A percentile compares a stretch with the other conserved stretches of the same genome.
Evolutionary conservation across 2,888 invertebrate genomes (phyloP).

Genomic region (Piscicola geometra): DNA sequence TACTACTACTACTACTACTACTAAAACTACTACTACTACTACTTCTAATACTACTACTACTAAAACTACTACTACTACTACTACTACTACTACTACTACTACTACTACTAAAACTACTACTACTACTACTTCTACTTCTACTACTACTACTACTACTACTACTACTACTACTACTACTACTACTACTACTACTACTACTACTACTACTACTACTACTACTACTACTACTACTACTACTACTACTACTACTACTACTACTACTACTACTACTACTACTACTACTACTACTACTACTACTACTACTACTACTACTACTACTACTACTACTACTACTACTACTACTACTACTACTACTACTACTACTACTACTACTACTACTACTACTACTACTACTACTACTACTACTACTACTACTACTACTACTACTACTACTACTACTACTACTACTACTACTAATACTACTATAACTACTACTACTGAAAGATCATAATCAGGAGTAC

Average conservation of each 20-base stretch:
- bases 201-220: slow-evolving; percentile 38
- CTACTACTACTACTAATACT: neutral
- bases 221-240: slow-evolving; percentile 35
- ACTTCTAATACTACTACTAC: no score
- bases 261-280: slow-evolving; percentile 38
- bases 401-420: no score
- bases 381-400: slow-evolving; percentile 33
- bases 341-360: slow-evolving; percentile 37
- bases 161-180: slow-evolving; percentile 37
- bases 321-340: slow-evolving; percentile 38
- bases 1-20: no score
- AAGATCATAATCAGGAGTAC: slow-evolving; percentile 49
- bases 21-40: no score
- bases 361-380: slow-evolving; percentile 38
- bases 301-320: slow-evolving; percentile 38
- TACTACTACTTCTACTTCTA: neutral
- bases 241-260: slow-evolving; percentile 38
- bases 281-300: slow-evolving; percentile 35
- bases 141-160: slow-evolving; percentile 30
- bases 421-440: slow-evolving; percentile 1
- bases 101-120: no score
- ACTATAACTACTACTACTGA: no score
- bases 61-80: no score
- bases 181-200: slow-evolving; percentile 38
- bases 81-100: no score